Percentiles rank a stretch among this genome's conserved stretches.
These are phyloP conservation scores for Campoplex capitator DNA, from an alignment of 2,888 invertebrate genomes.

Conservation along the genomic window DNA sequence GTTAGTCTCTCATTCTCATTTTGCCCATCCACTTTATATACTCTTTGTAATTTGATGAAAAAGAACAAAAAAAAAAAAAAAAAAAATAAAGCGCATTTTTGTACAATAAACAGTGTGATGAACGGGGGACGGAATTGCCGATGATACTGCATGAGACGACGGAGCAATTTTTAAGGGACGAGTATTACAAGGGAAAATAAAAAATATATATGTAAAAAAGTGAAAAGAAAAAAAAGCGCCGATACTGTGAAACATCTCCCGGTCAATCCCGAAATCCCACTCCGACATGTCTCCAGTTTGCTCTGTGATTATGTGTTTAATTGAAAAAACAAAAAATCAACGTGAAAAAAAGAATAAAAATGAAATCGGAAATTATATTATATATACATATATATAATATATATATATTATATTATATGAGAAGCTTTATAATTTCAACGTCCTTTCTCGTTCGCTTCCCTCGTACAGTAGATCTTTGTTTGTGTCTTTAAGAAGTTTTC, in stretches of 20 bases:
- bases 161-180: slow-evolving; percentile 45
- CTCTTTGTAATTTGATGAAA: slow-evolving; percentile 74
- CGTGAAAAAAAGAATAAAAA: slow-evolving; percentile 61
- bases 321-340: slow-evolving; percentile 70
- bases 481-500: too few species aligned
- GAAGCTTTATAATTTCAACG: slow-evolving; percentile 61
- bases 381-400: slow-evolving; percentile 64
- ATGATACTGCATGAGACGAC: slow-evolving; percentile 59
- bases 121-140: slow-evolving; percentile 12
- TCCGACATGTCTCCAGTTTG: slow-evolving; percentile 83
- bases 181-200: slow-evolving; percentile 43
- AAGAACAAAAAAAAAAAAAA: background rate
- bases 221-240: slow-evolving; percentile 70
- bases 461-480: background rate
- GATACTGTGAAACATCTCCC: slow-evolving; percentile 74
- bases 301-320: slow-evolving; percentile 84
- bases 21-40: slow-evolving; percentile 50
- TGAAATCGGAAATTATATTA: slow-evolving; percentile 60
- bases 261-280: slow-evolving; percentile 59
- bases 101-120: slow-evolving; percentile 70
- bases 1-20: slow-evolving; percentile 46
- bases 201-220: slow-evolving; percentile 48
- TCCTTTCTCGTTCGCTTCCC: slow-evolving; percentile 26
- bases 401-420: slow-evolving; percentile 58
- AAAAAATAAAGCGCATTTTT: slow-evolving; percentile 73